Evolutionary conservation across 2,797 vertebrate genomes (phyloP), one percentile per base, ranked within the genome.

Genomic region (Eulemur rubriventer): DNA sequence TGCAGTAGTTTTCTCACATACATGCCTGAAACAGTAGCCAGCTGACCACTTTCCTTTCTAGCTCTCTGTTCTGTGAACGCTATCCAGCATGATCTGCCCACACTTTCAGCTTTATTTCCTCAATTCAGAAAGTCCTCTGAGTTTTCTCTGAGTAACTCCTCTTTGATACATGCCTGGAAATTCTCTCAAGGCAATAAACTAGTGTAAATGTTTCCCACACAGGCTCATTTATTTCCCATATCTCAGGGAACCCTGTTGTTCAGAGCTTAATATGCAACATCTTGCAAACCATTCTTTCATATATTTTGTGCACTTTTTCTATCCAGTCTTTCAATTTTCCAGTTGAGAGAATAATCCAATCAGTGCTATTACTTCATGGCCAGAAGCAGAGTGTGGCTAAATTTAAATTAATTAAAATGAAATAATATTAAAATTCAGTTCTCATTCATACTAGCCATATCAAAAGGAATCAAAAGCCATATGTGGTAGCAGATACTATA

Each of bases 361-460:
- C 80, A 75, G 12, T 86, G 13, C 10, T 89, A 88, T 59, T 72
- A 43, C 1, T 20, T 87, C 57, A 67, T 69, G 28, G 14, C 20
- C 22, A 79, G 30, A 82, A 48, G 43, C 7, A 80, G 38, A 78
- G 2, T 55, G 7, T 43, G 33, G 3, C 52, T 63, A 84, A 92
- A 55, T 85, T 95, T 79, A 65, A 93, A 73, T 46, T 59, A 88
- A 65, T 65, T 69, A 61, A 43, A 57, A 91, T 48, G 61, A 89
- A 70, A 48, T 78, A 85, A 89, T 52, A 95, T 52, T 89, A 82
- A 94, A 95, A 65, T 73, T 65, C 55, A 57, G 11, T 82, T 93
- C n/a, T 76, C 52, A 92, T 63, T 95, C 59, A 57, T 33, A 70
- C 35, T 59, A 94, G 46, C 17, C n/a, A 46, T n/a, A 72, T 30